phyloP scores from a whole-genome alignment of 2,888 invertebrate species.

The Myopa testacea region DNA sequence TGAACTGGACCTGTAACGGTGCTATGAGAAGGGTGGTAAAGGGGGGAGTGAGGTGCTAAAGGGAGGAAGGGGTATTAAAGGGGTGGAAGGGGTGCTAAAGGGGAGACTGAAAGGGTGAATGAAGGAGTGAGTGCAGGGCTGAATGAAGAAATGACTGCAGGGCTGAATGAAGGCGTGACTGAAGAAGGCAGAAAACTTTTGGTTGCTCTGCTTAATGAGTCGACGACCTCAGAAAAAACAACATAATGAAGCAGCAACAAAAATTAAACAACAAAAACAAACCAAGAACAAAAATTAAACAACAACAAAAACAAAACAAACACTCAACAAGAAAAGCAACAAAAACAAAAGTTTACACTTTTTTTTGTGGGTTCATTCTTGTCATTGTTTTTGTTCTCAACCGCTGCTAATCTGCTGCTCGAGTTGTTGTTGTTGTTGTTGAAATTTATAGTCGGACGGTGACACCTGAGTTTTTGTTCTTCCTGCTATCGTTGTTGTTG shows the following conservation, averaged over 20 bases:
- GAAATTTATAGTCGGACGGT: background rate
- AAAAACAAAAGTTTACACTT: background rate
- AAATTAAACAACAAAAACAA: background rate
- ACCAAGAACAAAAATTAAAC: background rate
- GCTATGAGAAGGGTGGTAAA: background rate
- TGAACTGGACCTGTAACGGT: background rate
- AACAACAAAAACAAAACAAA: background rate
- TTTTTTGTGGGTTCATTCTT: too few species aligned
- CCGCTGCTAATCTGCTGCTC: background rate
- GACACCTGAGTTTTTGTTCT: background rate
- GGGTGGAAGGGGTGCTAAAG: background rate
- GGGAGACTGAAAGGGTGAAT: too few species aligned
- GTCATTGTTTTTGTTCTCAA: background rate
- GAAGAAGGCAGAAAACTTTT: background rate
- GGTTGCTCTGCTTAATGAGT: constrained; percentile 29
- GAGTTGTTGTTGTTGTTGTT: background rate
- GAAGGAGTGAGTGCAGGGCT: background rate
- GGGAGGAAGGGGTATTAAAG: too few species aligned
- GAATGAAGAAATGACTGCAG: too few species aligned
- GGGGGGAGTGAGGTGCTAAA: background rate
- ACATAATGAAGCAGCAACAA: background rate
- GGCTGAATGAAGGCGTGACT: too few species aligned
- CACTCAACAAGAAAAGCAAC: background rate
- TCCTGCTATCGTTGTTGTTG: background rate
- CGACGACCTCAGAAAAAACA: constrained; percentile 29